phyloP scores from a whole-genome alignment of 2,888 invertebrate species.

The Dexiosoma caninum region DNA sequence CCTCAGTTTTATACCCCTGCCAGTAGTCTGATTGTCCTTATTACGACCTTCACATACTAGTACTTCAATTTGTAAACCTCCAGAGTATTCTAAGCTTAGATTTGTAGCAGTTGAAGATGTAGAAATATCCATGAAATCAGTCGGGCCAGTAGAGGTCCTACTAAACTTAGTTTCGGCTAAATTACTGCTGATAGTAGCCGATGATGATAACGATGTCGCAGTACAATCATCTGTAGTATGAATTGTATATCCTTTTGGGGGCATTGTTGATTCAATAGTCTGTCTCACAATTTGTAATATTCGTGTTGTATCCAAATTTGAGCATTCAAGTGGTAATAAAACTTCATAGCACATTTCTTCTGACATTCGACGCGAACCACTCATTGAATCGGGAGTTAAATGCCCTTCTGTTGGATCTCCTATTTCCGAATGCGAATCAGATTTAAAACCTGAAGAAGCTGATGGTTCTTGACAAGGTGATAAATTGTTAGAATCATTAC shows the following conservation, averaged over 20 bases:
- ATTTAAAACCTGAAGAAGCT: slow-evolving; percentile 81
- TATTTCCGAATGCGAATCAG: slow-evolving; percentile 80
- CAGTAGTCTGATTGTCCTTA: slow-evolving; percentile 80
- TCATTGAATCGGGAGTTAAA: slow-evolving; percentile 77
- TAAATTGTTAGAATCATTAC: slow-evolving; percentile 81
- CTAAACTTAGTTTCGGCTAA: slow-evolving; percentile 66
- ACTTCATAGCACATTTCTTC: slow-evolving; percentile 83
- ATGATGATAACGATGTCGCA: slow-evolving; percentile 34
- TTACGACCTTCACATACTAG: slow-evolving; percentile 86
- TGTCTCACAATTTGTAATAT: slow-evolving; percentile 89
- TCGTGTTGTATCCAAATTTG: slow-evolving; percentile 86
- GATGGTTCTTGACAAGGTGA: slow-evolving; percentile 81
- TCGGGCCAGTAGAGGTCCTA: slow-evolving; percentile 66
- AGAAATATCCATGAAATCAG: slow-evolving; percentile 50
- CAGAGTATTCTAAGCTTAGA: slow-evolving; percentile 86
- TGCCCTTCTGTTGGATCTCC: slow-evolving; percentile 79
- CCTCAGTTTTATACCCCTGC: slow-evolving; percentile 90
- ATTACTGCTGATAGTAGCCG: slow-evolving; percentile 25
- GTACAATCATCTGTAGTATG: slow-evolving; percentile 76
- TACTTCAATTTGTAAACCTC: slow-evolving; percentile 91
- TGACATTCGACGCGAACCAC: slow-evolving; percentile 77
- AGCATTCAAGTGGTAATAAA: slow-evolving; percentile 87
- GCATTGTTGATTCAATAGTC: slow-evolving; percentile 87
- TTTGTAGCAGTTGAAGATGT: slow-evolving; percentile 77
- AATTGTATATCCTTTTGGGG: slow-evolving; percentile 83